Conservation (phyloP, 2,113 vertebrate species). For the Paralichthys olivaceus region DNA sequence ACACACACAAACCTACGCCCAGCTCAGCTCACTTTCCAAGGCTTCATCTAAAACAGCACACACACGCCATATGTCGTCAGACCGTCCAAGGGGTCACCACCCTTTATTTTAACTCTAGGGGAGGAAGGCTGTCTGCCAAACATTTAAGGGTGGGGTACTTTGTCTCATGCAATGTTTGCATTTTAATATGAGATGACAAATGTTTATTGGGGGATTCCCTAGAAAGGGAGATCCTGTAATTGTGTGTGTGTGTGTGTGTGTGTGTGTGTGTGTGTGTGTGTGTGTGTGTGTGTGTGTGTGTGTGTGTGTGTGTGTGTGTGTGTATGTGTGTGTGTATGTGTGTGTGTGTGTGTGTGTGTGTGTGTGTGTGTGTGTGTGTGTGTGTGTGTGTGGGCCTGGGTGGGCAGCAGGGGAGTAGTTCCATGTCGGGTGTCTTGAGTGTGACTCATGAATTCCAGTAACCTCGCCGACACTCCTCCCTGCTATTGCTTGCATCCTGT, state of each 20-base stretch:
- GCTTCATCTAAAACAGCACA: constrained; percentile 20
- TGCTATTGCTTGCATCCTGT: constrained; percentile 25
- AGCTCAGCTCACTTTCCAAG: constrained; percentile 40
- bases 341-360: constrained; percentile 55
- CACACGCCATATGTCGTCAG: constrained; percentile 9
- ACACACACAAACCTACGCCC: constrained; percentile 14
- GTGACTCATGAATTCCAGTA: constrained; percentile 75
- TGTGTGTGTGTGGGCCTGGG: constrained; percentile 35
- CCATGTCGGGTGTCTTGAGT: constrained; percentile 39
- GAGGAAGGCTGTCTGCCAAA: constrained; percentile 61
- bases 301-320: no score
- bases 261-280: no score
- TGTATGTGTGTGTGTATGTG: no score
- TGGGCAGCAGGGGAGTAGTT: constrained; percentile 37
- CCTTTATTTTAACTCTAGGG: constrained; percentile 40
- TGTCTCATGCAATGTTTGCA: constrained; percentile 24
- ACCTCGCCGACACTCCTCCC: constrained; percentile 52
- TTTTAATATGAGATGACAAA: constrained; percentile 21
- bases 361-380: constrained; percentile 31
- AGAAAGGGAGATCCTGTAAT: constrained; percentile 76
- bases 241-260: constrained; percentile 41
- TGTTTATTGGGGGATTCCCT: constrained; percentile 70
- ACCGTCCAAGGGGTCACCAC: constrained; percentile 55
- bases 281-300: neutral
- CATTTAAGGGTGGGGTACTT: constrained; percentile 57